Evolutionary conservation across 2,797 vertebrate genomes (phyloP), one percentile per base, ranked within the genome.

Genomic region (Platalea minor): DNA sequence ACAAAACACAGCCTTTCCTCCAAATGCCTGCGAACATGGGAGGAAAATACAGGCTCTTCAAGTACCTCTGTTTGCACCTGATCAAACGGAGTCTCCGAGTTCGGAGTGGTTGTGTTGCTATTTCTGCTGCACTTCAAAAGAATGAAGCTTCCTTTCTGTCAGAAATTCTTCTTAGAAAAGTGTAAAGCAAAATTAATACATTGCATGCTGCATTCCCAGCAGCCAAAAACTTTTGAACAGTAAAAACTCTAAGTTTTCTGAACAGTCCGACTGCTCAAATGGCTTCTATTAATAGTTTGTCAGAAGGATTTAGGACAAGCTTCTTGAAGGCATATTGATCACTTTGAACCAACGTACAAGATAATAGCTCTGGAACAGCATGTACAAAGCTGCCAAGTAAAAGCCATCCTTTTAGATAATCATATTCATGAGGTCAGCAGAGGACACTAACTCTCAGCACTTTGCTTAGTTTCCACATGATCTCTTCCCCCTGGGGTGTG

Each of bases 271-370:
- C 51, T 68, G 51, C 25, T 93, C 51, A 56, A 65, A 91, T 88
- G 41, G 76, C 43, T 95, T 78, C 65, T 79, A 56, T 92, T 94
- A 93, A 90, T 90, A 93, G 88, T 95, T 96, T 73, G 57, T 88
- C 89, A 70, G 77, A 76, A 86, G 76, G n/a, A 79, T 87, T 89
- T 89, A 87, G 82, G 76, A 64, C 51, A 88, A 89, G 56, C 51
- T 93, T 94, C 97, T 94, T 59, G 78, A 91, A 93, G 65, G 69
- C 54, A 35, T 94, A 92, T 91, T 89, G 94, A 94, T 86, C 17
- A 73, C 69, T 88, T 33, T 69, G 79, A 96, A 92, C 56, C 43
- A 84, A 46, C 1, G 1, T 60, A 56, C 64, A 64, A 80, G 84
- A 33, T 59, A 90, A 76, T 60, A 73, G 84, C 46, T 46, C 59